Base-by-base conservation (phyloP, 2,888 invertebrate species). In the Uropetala carovei region DNA sequence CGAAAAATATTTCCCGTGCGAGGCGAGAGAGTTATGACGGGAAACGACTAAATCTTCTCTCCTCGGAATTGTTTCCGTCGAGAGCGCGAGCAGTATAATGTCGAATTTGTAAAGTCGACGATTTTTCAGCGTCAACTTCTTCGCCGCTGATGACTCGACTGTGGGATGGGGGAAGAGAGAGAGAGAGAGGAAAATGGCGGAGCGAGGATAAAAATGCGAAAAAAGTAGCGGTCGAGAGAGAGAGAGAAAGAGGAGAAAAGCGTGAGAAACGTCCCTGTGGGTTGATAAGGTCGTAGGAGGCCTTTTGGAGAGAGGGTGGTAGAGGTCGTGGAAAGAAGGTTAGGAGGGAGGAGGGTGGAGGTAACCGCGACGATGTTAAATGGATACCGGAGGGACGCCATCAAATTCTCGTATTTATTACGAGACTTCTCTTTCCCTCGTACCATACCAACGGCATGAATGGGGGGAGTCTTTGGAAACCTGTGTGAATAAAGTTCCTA, bases 381-480 rank as follows among this genome's bases (percentile, higher is more conserved):
- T 86, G 60, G 86, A 59, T 30, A 60, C 30, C 30, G 86, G 59
- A 60, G 60, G 82, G 86, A 60, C 16, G 86, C 16, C 86, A 86
- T 86, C 86, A 60, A 86, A 60, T 30, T 86, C 86, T 86, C 16
- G 60, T 18, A 86, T 86, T 86, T 86, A 86, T 86, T 59, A 86
- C 16, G 59, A 60, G 86, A 14, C 60, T 2, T 30, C 30, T 30
- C 30, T 13, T 16, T 30, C 30, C 13, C 4, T 11, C n/a, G 3
- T 7, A 11, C 30, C 43, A 14, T n/a, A 4, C n/a, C 58, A 14
- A 18, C 14, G 60, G 5, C 27, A 60, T 60, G 86, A 86, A 60
- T 86, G 30, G 60, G 86, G 30, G 60, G 59, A 60, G 14, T 30
- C 85, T 86, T 86, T 60, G 13, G 59, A n/a, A 86, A 86, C 86